A percentile compares a stretch with the other conserved stretches of the same genome.
These are phyloP conservation scores for Andrena flavipes DNA, from an alignment of 2,888 invertebrate species.

Conservation along the genomic window DNA sequence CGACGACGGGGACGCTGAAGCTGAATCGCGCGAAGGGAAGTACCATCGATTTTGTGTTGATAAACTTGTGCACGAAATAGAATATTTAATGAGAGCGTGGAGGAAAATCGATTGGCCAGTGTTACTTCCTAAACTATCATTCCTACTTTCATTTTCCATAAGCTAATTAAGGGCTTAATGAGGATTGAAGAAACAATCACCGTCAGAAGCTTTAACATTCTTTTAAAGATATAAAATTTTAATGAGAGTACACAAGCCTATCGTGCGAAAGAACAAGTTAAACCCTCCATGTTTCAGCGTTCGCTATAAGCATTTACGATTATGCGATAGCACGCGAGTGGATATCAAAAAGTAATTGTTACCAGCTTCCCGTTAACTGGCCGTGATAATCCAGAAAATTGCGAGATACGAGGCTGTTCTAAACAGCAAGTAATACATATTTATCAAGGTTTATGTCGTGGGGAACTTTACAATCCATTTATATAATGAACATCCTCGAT, in stretches of 20 bases:
- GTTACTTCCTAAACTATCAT: no score
- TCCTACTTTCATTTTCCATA: no score
- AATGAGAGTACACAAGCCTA: background rate
- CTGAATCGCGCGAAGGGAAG: background rate
- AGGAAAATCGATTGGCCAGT: no score
- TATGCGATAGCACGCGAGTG: background rate
- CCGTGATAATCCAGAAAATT: conserved; percentile 25
- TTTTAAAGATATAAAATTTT: background rate
- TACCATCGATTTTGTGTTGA: background rate
- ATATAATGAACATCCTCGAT: conserved; percentile 47
- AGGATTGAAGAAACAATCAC: background rate
- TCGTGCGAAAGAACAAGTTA: conserved; percentile 3
- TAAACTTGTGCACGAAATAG: background rate
- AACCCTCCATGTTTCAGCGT: background rate
- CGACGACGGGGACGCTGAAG: conserved; percentile 29
- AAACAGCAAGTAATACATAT: conserved; percentile 28
- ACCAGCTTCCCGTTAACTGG: conserved; percentile 4
- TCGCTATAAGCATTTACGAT: conserved; percentile 28
- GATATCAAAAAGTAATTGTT: conserved; percentile 21
- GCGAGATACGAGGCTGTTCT: conserved; percentile 16
- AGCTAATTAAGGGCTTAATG: no score
- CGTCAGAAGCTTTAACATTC: background rate
- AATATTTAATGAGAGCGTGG: background rate
- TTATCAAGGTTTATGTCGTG: conserved; percentile 36
- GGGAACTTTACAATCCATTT: conserved; percentile 47